phyloP scores from a whole-genome alignment of 2,888 invertebrate species.

The Leucophenga maculata region DNA sequence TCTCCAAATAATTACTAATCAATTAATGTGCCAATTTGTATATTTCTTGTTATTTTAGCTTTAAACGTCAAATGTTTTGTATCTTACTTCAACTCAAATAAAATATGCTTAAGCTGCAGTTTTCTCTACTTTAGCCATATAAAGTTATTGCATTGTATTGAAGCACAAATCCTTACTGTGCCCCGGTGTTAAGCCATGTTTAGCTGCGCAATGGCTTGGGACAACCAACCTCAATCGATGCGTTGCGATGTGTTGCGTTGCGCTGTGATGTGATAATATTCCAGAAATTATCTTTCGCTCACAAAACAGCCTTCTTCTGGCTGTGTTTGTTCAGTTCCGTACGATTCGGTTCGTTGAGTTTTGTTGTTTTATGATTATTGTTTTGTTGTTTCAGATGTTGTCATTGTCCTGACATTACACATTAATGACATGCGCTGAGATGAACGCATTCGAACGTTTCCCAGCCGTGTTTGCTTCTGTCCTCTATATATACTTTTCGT shows the following conservation, averaged over 20 bases:
- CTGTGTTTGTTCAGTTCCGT: conserved; percentile 36
- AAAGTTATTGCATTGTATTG: too few species aligned
- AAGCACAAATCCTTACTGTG: neutral
- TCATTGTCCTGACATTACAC: conserved; percentile 45
- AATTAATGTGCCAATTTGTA: too few species aligned
- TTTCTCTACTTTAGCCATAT: too few species aligned
- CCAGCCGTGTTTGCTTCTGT: conserved; percentile 9
- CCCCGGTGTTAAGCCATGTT: conserved; percentile 13
- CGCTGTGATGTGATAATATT: conserved; percentile 55
- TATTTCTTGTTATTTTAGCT: too few species aligned
- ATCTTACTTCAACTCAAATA: too few species aligned
- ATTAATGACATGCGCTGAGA: conserved; percentile 53
- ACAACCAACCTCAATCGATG: conserved; percentile 52
- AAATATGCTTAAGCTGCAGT: too few species aligned
- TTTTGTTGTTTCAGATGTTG: conserved; percentile 45
- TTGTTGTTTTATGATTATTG: conserved; percentile 62
- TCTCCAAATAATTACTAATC: too few species aligned
- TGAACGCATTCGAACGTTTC: conserved; percentile 48
- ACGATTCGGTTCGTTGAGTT: conserved; percentile 39
- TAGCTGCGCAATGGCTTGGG: conserved; percentile 61
- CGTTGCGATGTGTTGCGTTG: conserved; percentile 34
- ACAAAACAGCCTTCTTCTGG: conserved; percentile 33
- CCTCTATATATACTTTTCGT: conserved; percentile 36
- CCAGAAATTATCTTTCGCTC: conserved; percentile 61
- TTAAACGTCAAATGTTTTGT: too few species aligned